These are phyloP conservation scores for Probaryconus sp. DNA, from an alignment of 1,140 invertebrate species.

Conservation along the genomic window DNA sequence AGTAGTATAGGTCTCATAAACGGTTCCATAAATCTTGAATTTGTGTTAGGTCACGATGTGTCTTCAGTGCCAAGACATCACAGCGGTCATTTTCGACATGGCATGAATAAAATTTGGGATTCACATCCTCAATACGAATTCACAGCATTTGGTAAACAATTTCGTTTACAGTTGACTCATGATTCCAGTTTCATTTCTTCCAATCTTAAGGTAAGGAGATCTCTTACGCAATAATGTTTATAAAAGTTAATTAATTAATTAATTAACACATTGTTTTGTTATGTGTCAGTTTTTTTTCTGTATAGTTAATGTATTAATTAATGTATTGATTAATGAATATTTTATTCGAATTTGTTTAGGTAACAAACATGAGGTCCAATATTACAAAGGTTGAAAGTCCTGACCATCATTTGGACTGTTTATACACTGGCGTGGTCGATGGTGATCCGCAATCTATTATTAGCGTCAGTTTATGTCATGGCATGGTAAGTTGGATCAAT, in stretches of 20 bases:
- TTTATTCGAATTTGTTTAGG: no score
- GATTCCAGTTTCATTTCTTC: slow-evolving; percentile 80
- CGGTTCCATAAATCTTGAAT: neutral
- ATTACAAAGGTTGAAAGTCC: slow-evolving; percentile 75
- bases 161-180: slow-evolving; percentile 80
- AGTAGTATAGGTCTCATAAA: no score
- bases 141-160: slow-evolving; percentile 80
- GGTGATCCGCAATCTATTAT: slow-evolving; percentile 83
- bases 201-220: slow-evolving; percentile 77
- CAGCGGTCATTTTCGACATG: slow-evolving; percentile 82
- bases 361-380: slow-evolving; percentile 81
- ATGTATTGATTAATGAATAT: no score
- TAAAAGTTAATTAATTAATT: no score
- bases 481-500: slow-evolving; percentile 84
- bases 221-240: no score
- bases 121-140: slow-evolving; percentile 85
- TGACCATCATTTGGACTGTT: slow-evolving; percentile 80
- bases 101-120: slow-evolving; percentile 83
- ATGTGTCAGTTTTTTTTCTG: no score
- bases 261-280: no score
- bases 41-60: slow-evolving; percentile 49
- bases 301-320: no score
- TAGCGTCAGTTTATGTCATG: slow-evolving; percentile 85
- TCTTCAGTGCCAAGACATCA: slow-evolving; percentile 73
- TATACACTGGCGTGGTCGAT: slow-evolving; percentile 83